phyloP scores from a whole-genome alignment of 2,797 vertebrate species.

The Smutsia gigantea region DNA sequence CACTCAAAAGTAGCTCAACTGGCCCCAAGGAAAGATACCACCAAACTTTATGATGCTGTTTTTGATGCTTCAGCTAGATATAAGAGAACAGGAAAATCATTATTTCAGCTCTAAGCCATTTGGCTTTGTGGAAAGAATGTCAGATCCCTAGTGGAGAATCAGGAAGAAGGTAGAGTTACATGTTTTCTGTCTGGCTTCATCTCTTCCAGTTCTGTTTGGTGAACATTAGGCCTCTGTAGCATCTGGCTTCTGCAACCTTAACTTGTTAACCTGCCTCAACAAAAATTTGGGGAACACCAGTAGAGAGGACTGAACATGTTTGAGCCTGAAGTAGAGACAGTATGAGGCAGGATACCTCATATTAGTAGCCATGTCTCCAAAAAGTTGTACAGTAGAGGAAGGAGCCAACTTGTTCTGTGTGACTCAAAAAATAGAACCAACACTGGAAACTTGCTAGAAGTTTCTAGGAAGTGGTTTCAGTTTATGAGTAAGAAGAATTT shows the following conservation, averaged over 20 bases:
- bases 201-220: background rate
- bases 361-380: background rate
- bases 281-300: background rate
- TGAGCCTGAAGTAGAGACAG: background rate
- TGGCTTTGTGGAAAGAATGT: background rate
- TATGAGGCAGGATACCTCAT: no score
- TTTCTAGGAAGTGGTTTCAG: background rate
- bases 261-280: background rate
- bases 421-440: background rate
- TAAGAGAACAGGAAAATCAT: constrained; percentile 32
- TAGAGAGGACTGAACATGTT: background rate
- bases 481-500: background rate
- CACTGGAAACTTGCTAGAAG: background rate
- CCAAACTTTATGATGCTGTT: background rate
- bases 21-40: background rate
- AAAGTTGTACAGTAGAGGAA: background rate
- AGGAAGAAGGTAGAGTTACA: background rate
- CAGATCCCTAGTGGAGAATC: background rate
- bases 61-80: background rate
- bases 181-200: background rate
- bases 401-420: background rate
- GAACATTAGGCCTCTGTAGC: background rate
- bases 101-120: background rate
- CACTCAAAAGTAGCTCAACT: background rate
- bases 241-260: background rate